Base-by-base conservation (phyloP, 1,140 invertebrate species). In the Nebria ingens region DNA sequence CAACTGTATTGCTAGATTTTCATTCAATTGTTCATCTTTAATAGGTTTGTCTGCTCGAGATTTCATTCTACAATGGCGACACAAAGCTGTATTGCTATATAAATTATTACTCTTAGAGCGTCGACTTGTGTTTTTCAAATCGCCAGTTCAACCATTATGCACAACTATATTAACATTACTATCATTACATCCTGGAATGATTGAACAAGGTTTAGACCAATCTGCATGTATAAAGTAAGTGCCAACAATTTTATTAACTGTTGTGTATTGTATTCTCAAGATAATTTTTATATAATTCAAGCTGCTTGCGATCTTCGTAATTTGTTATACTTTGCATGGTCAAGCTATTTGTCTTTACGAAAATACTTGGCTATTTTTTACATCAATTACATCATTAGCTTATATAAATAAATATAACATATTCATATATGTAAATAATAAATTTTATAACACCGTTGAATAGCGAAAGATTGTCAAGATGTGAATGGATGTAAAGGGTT, bases 61-160 rank as follows among this genome's bases (percentile, higher is more conserved):
- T 65, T 77, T 96, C 58, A 82, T 97, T 49, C 73, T 87, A 59
- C 80, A 82, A 58, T 98, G 95, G 80, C 83, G 86, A 58, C 93
- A 98, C 68, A 97, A 97, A 78, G 85, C 89, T 29, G 71, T 99
- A 25, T 75, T 96, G 50, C 71, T 99, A 11, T 98, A 98, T 68
- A 99, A 99, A 76, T 71, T 99, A 21, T 68, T 98, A 19, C 71
- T 97, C 34, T 74, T 99, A 49, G 92, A 98, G 69, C 86, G 86
- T 64, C 87, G 85, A 68, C 86, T 97, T 49, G 79, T 99, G 54
- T 93, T 98, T 67, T 93, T 90, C 73, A 89, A 93, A 56, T 88
- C 93, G 13, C 94, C 95, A 1, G 95, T 97, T 1, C 86, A 92
- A 56, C 83, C 86, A 20, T 75, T 99, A 50, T 95, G 92, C 65